Evolutionary conservation across 2,797 vertebrate genomes (phyloP), one percentile per base, ranked within the genome.

Genomic region (Tenualosa thibaudeaui): DNA sequence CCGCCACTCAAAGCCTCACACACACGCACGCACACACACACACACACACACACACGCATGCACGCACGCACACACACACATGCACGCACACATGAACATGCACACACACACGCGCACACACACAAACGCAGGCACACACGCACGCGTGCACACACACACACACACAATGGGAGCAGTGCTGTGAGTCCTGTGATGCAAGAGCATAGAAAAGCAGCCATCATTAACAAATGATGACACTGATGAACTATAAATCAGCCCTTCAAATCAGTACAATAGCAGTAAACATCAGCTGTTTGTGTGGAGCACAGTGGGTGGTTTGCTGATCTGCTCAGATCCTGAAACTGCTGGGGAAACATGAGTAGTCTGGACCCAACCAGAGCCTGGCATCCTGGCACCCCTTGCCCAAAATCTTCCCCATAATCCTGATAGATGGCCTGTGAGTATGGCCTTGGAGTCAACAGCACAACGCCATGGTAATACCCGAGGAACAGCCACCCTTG

Each of bases 1-100:
- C 87, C 65, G 86, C 88, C 86, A 84, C 81, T 89, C 83, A 88
- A 49, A 58, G 78, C 86, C 75, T 65, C 83, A 10, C 78, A 46
- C 46, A 46, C 46, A 46, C 46, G 3, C 46, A 46, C 46, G 3
- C 46, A 46, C 46, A 46, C 46, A 3, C 46, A 3, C 46, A 46
- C 46, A 3, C 46, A 46, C 46, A 46, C 46, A 46, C 46, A 3
- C 46, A 46, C 46, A 46, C 46, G 3, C 46, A 46, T 7, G 7
- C 46, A 46, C 46, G 7, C 46, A 46, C 46, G 7, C 46, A 46
- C 46, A 46, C 46, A 46, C 2, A 3, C 1, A 46, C 46, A 46
- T 7, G 7, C 46, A 46, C 46, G 3, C 46, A 46, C 46, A 46
- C 46, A 3, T 3, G 7, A 1, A 46, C 46, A 46, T 6, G 6